Conservation (phyloP, 2,797 vertebrate species). For the Falco biarmicus region DNA sequence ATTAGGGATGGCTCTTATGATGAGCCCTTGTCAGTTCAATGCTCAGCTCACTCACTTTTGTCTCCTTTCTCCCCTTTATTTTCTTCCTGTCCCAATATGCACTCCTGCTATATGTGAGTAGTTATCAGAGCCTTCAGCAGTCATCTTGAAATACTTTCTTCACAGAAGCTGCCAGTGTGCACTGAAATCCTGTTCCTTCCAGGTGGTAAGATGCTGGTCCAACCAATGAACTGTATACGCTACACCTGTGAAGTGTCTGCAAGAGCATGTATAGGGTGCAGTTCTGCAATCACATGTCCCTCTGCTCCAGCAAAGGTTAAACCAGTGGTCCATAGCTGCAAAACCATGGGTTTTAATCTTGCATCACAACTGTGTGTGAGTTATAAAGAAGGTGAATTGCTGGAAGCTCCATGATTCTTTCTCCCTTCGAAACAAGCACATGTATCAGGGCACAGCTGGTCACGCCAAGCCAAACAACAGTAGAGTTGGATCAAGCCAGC, state of each 20-base stretch:
- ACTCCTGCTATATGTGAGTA: not conserved
- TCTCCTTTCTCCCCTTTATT: not conserved
- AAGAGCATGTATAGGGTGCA: not conserved
- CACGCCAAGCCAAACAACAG: not conserved
- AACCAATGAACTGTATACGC: rapidly evolving
- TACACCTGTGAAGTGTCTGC: not conserved
- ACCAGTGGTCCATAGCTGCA: not conserved
- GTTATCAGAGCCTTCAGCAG: not conserved
- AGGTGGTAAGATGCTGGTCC: not conserved
- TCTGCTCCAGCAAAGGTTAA: not conserved
- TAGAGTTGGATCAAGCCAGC: not conserved
- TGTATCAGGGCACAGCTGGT: not conserved
- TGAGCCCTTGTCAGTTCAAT: not conserved
- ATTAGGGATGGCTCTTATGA: not conserved
- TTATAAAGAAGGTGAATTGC: not conserved
- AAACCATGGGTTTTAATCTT: not conserved
- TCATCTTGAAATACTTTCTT: not conserved
- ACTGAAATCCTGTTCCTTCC: not conserved
- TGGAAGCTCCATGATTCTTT: not conserved
- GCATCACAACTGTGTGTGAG: not conserved
- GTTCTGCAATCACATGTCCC: not conserved
- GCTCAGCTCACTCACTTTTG: not conserved
- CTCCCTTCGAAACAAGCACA: not conserved
- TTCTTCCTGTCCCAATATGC: not conserved
- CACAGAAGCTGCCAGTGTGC: rapidly evolving